A percentile compares a stretch with the other conserved stretches of the same genome.
phyloP scores from a whole-genome alignment of 2,113 vertebrate genomes.

The Bostrychus sinensis region DNA sequence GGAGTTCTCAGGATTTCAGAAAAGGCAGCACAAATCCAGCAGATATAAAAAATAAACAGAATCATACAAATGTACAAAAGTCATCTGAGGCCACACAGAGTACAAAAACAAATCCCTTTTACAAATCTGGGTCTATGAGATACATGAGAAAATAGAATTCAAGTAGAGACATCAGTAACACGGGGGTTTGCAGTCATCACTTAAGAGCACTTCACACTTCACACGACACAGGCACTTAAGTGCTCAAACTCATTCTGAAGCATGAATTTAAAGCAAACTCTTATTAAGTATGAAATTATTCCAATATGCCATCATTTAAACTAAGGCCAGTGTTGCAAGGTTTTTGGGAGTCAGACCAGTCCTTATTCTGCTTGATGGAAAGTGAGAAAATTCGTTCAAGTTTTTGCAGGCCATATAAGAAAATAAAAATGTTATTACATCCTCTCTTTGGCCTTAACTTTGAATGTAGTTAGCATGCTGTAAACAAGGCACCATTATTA shows the following conservation, averaged over 20 bases:
- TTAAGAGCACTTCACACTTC: constrained; percentile 48
- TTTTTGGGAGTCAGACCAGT: background rate
- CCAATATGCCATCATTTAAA: constrained; percentile 34
- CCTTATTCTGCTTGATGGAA: background rate
- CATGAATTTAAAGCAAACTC: constrained; percentile 38
- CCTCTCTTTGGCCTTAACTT: background rate
- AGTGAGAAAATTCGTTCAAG: constrained; percentile 1
- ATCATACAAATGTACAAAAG: constrained; percentile 56
- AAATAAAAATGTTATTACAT: background rate
- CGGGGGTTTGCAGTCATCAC: constrained; percentile 73
- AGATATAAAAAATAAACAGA: constrained; percentile 43
- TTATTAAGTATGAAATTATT: constrained; percentile 54
- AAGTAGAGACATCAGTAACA: constrained; percentile 74
- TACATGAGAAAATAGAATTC: constrained; percentile 67
- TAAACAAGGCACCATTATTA: no score
- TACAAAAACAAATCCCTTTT: constrained; percentile 61
- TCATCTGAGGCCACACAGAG: constrained; percentile 48
- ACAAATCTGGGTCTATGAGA: constrained; percentile 50
- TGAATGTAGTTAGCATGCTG: no score
- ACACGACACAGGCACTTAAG: constrained; percentile 37
- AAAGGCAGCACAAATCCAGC: constrained; percentile 41
- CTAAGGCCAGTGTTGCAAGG: background rate
- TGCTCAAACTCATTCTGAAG: background rate
- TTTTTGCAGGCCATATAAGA: background rate
- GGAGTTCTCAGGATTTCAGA: constrained; percentile 37